phyloP scores from a whole-genome alignment of 2,113 vertebrate genomes.

The Cheilinus undulatus region DNA sequence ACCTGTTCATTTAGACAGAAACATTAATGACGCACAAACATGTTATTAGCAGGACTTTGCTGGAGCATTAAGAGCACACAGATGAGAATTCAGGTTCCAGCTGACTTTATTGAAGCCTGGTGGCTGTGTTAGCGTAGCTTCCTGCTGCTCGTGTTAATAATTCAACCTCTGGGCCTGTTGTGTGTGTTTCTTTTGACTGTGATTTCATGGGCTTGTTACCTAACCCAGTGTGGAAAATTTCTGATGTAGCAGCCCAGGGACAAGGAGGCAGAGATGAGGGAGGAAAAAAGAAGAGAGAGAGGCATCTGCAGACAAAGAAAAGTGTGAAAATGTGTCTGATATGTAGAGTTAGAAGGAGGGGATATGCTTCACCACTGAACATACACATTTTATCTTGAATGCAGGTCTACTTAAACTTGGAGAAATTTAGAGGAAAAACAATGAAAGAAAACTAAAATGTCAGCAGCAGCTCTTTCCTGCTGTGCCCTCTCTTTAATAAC shows the following conservation, averaged over 20 bases:
- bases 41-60: not conserved
- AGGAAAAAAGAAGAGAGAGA: not conserved
- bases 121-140: slow-evolving; percentile 35
- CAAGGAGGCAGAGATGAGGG: slow-evolving; percentile 1
- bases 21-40: not conserved
- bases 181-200: slow-evolving; percentile 41
- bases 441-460: too few species aligned
- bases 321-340: slow-evolving; percentile 14
- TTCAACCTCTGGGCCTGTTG: slow-evolving; percentile 58
- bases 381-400: too few species aligned
- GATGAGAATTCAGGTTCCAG: slow-evolving; percentile 32
- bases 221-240: slow-evolving; percentile 46
- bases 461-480: too few species aligned
- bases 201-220: slow-evolving; percentile 52
- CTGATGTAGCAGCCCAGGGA: slow-evolving; percentile 29
- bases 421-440: too few species aligned
- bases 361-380: too few species aligned
- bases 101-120: slow-evolving; percentile 21
- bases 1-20: not conserved
- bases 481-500: too few species aligned
- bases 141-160: slow-evolving; percentile 67
- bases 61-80: not conserved
- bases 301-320: not conserved
- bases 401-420: too few species aligned
- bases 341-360: not conserved